phyloP scores from a whole-genome alignment of 1,140 invertebrate genomes.

The Drosophila tsacasi region DNA sequence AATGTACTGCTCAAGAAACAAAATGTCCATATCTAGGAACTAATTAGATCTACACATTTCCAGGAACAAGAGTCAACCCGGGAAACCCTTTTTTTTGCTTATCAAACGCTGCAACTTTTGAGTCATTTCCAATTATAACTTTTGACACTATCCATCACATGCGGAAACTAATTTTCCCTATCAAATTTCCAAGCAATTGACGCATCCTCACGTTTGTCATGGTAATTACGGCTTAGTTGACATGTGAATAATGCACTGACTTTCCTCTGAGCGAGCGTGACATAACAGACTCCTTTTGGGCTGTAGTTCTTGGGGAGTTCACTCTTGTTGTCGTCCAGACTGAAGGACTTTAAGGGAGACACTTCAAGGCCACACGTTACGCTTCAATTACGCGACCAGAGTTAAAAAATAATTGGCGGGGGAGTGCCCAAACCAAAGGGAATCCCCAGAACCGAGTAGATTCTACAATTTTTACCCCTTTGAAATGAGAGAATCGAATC shows the following conservation, averaged over 20 bases:
- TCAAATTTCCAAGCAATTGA: constrained; percentile 12
- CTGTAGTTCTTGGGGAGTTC: constrained; percentile 16
- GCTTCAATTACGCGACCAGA: constrained; percentile 39
- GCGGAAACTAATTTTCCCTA: constrained; percentile 17
- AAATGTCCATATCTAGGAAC: background rate
- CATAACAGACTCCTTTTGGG: constrained; percentile 34
- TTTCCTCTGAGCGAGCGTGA: constrained; percentile 3
- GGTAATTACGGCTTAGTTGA: constrained; percentile 1
- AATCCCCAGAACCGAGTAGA: constrained; percentile 14
- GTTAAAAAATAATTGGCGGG: constrained; percentile 21
- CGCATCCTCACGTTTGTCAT: constrained; percentile 24
- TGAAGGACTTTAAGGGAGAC: constrained; percentile 16
- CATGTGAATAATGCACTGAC: constrained; percentile 10
- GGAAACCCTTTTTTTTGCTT: background rate
- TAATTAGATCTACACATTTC: background rate
- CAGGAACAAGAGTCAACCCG: background rate
- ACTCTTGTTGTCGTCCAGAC: constrained; percentile 1
- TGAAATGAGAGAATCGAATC: constrained; percentile 10
- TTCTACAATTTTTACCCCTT: constrained; percentile 8
- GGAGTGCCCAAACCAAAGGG: background rate
- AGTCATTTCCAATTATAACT: constrained; percentile 13
- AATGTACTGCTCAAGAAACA: background rate
- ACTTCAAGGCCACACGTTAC: constrained; percentile 41
- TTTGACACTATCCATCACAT: constrained; percentile 17
- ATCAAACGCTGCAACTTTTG: background rate